Evolutionary conservation across 2,113 vertebrate species (phyloP).

Genomic region (Marmota monax): DNA sequence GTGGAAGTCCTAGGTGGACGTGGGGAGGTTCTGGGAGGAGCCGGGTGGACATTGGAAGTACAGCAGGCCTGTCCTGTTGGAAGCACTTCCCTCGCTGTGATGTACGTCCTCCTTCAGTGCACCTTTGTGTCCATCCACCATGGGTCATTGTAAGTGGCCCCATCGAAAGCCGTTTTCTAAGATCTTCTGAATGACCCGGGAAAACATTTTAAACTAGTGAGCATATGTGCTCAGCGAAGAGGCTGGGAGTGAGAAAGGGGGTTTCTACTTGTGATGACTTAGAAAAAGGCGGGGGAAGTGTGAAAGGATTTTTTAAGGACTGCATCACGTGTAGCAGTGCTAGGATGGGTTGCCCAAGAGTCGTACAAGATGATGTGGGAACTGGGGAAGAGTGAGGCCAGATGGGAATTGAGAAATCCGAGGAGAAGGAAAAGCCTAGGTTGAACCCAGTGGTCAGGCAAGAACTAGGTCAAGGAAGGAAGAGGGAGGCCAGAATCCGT

Average conservation of each 20-base stretch:
- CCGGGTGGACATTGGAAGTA: not conserved
- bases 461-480: not conserved
- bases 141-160: not conserved
- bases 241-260: not conserved
- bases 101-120: not conserved
- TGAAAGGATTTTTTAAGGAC: not conserved
- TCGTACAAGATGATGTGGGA: not conserved
- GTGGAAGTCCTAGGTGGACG: not conserved
- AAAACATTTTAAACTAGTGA: not conserved
- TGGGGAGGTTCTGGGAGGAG: not conserved
- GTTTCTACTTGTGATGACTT: slow-evolving; percentile 17
- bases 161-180: not conserved
- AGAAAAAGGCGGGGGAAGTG: not conserved
- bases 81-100: not conserved
- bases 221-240: not conserved
- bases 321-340: not conserved
- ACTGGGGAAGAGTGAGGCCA: slow-evolving; percentile 22
- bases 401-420: slow-evolving; percentile 44
- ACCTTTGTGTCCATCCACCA: too few relatives aligned
- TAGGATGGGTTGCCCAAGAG: not conserved
- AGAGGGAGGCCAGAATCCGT: not conserved
- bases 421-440: slow-evolving; percentile 33
- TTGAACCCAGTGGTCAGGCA: not conserved
- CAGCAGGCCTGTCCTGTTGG: rapidly evolving
- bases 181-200: not conserved